Evolutionary conservation across 1,140 invertebrate species (phyloP), one percentile per base, ranked within the genome.

Genomic region (Anoplophora glabripennis): DNA sequence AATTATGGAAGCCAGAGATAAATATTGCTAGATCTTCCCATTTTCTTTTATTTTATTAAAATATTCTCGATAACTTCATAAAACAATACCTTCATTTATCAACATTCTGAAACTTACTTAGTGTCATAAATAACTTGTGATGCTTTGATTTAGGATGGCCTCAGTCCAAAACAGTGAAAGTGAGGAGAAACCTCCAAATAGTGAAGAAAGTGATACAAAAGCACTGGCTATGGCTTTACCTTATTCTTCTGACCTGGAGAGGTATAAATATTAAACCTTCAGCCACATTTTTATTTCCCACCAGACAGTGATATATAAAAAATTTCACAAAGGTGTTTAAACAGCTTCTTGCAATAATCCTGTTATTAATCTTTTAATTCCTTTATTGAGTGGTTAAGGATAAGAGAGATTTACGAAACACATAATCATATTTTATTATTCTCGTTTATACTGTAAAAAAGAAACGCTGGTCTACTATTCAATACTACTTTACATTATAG

Each of bases 191-290:
- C 53, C 55, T 40, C 61, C 67, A 10, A 7, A 61, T 44, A 71
- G 66, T 28, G 68, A 66, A 56, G 64, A 66, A 33, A 70, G 62
- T 52, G 69, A 68, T 33, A 68, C 59, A 14, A 72, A 71, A 59
- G 59, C 66, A 35, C 12, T 65, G 45, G 68, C 65, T 51, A 44
- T 47, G 34, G 53, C 68, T 49, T 44, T 66, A 45, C 66, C 66
- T 42, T 66, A 62, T 51, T 67, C 64, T 52, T 59, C 64, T 41
- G 64, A 72, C 56, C 45, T 60, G 59, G 68, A 70, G 57, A 72
- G 70, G 70, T 72, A 72, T 58, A 63, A 48, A 52, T 44, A 44
- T 33, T 44, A 47, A 53, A 48, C 49, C 37, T 55, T 53, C 56
- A 57, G 18, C 33, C 15, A 53, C 28, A 45, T 48, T 52, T 49